Base-by-base conservation (phyloP, 2,888 invertebrate species). In the Sipha maydis region DNA sequence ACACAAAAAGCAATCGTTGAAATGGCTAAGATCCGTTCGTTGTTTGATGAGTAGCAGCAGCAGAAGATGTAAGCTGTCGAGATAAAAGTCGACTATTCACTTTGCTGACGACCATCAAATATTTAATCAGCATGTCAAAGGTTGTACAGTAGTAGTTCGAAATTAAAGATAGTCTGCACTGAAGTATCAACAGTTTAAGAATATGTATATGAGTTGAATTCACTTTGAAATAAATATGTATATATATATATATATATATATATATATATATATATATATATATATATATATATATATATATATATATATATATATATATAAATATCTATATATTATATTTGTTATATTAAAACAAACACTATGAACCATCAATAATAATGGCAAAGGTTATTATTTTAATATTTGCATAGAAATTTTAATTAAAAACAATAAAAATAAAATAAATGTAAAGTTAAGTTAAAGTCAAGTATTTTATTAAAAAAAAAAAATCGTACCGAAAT, bases 81-180 rank as follows among this genome's bases (percentile, higher is more conserved):
- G 56, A 75, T 75, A 75, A 83, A 73, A 83, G 48, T 38, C 75
- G 54, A n/a, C n/a, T 56, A 48, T 48, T 9, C 75, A 56, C 73
- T 71, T 83, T 71, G 21, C 71, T 7, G 25, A n/a, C 25, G 34
- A 54, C 34, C 34, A 34, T 31, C 83, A 83, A 83, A 83, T 71
- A 83, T 83, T 83, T 83, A 83, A 83, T 71, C 71, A 71, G 25
- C 83, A 31, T 34, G 71, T 83, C 54, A 3, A 21, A 31, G 69
- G 34, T 56, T 31, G 11, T 48, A 48, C 2, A 48, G 48, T 34
- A 78, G 21, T 25, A 78, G 28, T 11, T 48, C 54, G 41, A 61
- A 61, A 61, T 61, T 61, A 61, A 61, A 61, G 61, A 61, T 61
- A 25, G 61, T 61, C 61, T 61, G 25, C 61, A 7, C 25, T 61